Evolutionary conservation across 2,888 invertebrate species (phyloP).

Genomic region (Acanthosepion pharaonis): DNA sequence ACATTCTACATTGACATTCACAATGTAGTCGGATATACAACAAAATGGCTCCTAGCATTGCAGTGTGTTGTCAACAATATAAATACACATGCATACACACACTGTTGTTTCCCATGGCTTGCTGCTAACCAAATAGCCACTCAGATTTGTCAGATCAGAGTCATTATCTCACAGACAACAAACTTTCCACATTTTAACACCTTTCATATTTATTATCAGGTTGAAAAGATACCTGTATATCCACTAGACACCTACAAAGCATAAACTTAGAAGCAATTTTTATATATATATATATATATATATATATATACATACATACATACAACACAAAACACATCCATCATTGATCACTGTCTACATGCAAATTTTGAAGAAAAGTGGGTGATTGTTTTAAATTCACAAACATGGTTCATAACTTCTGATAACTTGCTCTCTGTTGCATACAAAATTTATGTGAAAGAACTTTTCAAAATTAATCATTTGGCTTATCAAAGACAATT

Average conservation of each 20-base stretch:
- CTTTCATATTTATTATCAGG: background rate
- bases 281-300: no score
- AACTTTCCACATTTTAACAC: background rate
- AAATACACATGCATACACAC: background rate
- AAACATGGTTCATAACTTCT: slow-evolving; percentile 10
- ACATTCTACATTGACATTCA: background rate
- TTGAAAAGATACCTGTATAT: background rate
- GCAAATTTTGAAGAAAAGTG: background rate
- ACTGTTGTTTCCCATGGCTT: background rate
- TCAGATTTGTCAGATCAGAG: background rate
- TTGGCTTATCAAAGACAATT: background rate
- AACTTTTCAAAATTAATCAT: background rate
- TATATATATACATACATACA: no score
- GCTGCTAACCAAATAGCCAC: background rate
- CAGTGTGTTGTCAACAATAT: background rate
- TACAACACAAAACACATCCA: background rate
- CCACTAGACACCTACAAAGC: background rate
- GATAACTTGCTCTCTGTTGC: background rate
- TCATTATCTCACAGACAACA: background rate
- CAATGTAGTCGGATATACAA: background rate
- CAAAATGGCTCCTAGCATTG: background rate
- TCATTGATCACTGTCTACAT: background rate
- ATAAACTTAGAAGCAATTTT: background rate
- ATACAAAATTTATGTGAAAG: background rate
- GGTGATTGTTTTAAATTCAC: slow-evolving; percentile 20